A percentile compares a stretch with the other conserved stretches of the same genome.
Evolutionary conservation across 2,113 vertebrate genomes (phyloP).

Genomic region (Ptyas mucosa): DNA sequence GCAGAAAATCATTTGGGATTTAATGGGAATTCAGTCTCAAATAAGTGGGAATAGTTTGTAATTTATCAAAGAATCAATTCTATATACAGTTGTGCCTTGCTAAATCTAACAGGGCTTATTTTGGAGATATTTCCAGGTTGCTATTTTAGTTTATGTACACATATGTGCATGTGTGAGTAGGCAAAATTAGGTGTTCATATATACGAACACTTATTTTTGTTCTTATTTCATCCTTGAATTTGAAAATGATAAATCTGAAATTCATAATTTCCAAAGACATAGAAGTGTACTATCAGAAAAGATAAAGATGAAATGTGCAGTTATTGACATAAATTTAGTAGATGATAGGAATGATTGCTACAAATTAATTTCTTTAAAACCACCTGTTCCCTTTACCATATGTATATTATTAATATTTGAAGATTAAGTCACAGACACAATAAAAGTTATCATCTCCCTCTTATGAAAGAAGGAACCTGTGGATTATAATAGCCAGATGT

Average conservation of each 20-base stretch:
- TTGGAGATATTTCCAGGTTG: neutral
- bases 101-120: neutral
- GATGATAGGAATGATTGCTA: neutral
- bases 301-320: constrained; percentile 29
- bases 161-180: neutral
- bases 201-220: constrained; percentile 18
- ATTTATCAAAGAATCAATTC: neutral
- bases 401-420: constrained; percentile 49
- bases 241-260: constrained; percentile 45
- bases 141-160: neutral
- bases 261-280: constrained; percentile 45
- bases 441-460: constrained; percentile 47
- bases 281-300: constrained; percentile 38
- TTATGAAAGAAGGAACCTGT: constrained; percentile 52
- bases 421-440: constrained; percentile 38
- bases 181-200: neutral
- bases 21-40: neutral
- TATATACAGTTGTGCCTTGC: neutral
- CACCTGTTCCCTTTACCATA: constrained; percentile 10
- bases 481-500: constrained; percentile 41
- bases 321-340: constrained; percentile 42
- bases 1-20: neutral
- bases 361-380: constrained; percentile 40
- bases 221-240: constrained; percentile 37
- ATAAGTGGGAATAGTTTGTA: neutral